Evolutionary conservation across 2,888 invertebrate genomes (phyloP).

Genomic region (Bibio marci): DNA sequence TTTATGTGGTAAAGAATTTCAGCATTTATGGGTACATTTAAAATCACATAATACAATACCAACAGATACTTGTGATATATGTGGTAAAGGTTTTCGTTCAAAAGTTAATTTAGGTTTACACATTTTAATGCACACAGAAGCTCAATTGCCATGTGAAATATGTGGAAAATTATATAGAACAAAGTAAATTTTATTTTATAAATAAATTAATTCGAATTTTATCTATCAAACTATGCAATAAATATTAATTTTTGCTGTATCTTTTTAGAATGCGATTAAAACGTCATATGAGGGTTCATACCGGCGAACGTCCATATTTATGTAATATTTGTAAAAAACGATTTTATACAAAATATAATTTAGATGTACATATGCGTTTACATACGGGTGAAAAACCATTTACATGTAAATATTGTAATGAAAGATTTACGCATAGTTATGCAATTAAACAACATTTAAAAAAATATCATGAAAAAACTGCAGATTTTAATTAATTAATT

Average conservation of each 20-base stretch:
- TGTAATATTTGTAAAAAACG: conserved; percentile 1
- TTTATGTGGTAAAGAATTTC: conserved; percentile 2
- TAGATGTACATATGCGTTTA: background rate
- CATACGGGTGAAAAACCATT: background rate
- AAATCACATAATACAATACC: background rate
- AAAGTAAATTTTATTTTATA: background rate
- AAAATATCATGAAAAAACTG: background rate
- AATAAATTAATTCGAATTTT: background rate
- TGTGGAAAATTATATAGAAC: conserved; percentile 2
- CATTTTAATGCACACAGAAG: conserved; percentile 2
- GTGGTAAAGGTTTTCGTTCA: conserved; percentile 5
- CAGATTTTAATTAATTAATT: no score
- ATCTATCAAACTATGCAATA: background rate
- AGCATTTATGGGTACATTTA: conserved; percentile 4
- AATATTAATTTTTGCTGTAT: background rate
- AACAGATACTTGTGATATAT: conserved; percentile 5
- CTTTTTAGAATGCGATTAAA: conserved; percentile 1
- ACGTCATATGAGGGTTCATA: conserved; percentile 1
- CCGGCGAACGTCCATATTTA: background rate
- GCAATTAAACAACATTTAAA: background rate
- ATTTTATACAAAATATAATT: conserved; percentile 3
- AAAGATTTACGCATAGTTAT: conserved; percentile 1
- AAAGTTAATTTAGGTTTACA: conserved; percentile 7
- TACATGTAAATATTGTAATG: background rate
- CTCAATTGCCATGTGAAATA: background rate